A percentile compares a stretch with the other conserved stretches of the same genome.
Conservation (phyloP, 1,140 invertebrate species). For the Polypedilum pembai region DNA sequence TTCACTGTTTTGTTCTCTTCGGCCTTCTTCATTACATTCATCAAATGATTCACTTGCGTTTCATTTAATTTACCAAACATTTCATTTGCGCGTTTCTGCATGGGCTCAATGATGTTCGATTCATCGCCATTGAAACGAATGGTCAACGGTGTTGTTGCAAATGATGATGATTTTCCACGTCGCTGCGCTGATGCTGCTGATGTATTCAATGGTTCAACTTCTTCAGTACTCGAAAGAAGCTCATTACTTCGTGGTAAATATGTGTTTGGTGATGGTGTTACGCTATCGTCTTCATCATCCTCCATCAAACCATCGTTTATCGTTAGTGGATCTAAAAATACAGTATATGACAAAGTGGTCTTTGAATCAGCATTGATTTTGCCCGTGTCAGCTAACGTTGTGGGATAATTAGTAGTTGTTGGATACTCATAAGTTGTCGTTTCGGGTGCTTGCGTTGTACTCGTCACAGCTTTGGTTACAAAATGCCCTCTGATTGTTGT, state of each 20-base stretch:
- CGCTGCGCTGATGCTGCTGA: neutral
- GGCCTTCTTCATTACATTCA: conserved; percentile 72
- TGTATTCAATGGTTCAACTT: neutral
- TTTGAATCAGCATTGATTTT: conserved; percentile 31
- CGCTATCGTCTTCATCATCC: conserved; percentile 34
- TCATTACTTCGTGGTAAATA: conserved; percentile 32
- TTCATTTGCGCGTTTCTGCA: conserved; percentile 57
- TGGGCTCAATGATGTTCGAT: conserved; percentile 46
- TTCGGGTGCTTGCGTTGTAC: conserved; percentile 46
- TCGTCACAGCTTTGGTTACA: conserved; percentile 33
- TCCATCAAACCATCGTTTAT: conserved; percentile 58
- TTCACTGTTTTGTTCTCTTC: conserved; percentile 65
- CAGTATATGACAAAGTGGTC: conserved; percentile 43
- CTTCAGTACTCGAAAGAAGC: neutral
- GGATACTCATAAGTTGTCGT: conserved; percentile 40
- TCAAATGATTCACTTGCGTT: conserved; percentile 61
- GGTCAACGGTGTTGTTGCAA: neutral
- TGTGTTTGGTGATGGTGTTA: conserved; percentile 35
- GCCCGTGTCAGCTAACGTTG: conserved; percentile 34
- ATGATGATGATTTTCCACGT: conserved; percentile 22
- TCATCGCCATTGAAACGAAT: conserved; percentile 15
- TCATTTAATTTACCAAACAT: conserved; percentile 68
- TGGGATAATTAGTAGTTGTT: conserved; percentile 34
- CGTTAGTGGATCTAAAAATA: conserved; percentile 59
- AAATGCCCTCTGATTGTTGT: conserved; percentile 26